phyloP scores from a whole-genome alignment of 2,797 vertebrate genomes.

The Sebastes matsubarae region DNA sequence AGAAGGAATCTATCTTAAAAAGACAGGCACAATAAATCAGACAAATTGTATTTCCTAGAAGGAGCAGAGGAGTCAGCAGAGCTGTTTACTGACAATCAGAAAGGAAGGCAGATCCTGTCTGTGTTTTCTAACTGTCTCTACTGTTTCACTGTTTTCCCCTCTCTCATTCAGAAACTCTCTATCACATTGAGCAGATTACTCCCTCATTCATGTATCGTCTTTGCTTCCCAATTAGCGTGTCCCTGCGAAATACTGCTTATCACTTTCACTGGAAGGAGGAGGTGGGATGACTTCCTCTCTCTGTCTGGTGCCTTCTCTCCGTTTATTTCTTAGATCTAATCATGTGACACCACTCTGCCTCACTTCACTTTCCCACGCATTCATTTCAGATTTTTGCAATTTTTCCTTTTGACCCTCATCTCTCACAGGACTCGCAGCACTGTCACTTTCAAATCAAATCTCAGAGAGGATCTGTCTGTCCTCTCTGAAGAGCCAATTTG shows the following conservation, averaged over 20 bases:
- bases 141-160: neutral
- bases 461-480: neutral
- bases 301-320: neutral
- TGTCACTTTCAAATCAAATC: neutral
- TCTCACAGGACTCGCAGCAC: neutral
- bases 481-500: neutral
- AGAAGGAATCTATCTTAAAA: constrained; percentile 32
- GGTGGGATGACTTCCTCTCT: neutral
- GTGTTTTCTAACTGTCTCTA: constrained; percentile 3
- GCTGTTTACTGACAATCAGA: constrained; percentile 33
- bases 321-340: neutral
- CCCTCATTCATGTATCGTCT: neutral
- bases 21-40: constrained; percentile 58
- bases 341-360: neutral
- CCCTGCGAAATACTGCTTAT: neutral
- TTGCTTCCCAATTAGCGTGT: neutral
- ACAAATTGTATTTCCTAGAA: constrained; percentile 63
- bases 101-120: neutral
- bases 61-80: constrained; percentile 49
- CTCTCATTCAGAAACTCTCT: neutral
- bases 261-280: neutral
- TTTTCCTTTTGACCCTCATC: neutral
- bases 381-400: neutral
- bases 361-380: neutral
- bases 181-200: neutral